Evolutionary conservation across 2,888 invertebrate species (phyloP).

Genomic region (Xylota sylvarum): DNA sequence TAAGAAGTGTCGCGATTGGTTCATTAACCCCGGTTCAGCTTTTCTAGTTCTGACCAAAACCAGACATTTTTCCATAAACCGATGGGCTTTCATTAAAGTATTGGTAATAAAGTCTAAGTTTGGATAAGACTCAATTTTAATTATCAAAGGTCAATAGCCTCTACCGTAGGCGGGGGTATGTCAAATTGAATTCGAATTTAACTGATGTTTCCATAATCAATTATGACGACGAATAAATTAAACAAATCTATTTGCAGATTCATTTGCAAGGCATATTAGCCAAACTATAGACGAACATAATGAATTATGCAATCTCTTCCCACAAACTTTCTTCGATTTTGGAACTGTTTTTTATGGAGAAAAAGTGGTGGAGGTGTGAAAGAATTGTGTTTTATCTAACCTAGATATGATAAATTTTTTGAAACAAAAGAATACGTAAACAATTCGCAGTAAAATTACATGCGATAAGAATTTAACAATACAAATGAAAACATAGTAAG

Average conservation of each 20-base stretch:
- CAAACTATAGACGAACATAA: not conserved
- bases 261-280: conserved; percentile 2
- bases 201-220: not conserved
- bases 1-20: too few relatives aligned
- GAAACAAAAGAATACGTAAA: not conserved
- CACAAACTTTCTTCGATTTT: not conserved
- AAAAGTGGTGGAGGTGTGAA: not conserved
- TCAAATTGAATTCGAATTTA: not conserved
- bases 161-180: not conserved
- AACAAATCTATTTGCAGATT: not conserved
- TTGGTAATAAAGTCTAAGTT: not conserved
- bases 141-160: not conserved
- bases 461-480: not conserved
- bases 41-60: not conserved
- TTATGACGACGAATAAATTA: not conserved
- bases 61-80: not conserved
- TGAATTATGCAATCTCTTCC: not conserved
- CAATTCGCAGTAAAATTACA: not conserved
- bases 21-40: not conserved
- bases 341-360: not conserved
- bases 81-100: not conserved
- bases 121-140: not conserved
- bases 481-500: not conserved
- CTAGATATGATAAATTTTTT: not conserved
- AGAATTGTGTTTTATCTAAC: not conserved